Percentiles rank a stretch among this genome's conserved stretches.
Conservation (phyloP, 2,797 vertebrate genomes). For the Sebastes matsubarae region DNA sequence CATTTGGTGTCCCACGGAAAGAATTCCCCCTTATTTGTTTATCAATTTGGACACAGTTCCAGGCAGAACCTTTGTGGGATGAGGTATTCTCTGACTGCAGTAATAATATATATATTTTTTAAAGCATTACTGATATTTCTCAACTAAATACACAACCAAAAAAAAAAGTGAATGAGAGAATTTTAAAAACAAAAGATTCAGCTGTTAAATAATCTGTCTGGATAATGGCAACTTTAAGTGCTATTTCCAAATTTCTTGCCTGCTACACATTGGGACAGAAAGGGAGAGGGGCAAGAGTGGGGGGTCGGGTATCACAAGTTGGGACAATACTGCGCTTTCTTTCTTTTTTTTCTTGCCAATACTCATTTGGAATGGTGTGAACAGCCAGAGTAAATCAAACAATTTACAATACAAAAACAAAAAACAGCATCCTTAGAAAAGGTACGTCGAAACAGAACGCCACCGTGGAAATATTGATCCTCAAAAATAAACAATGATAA, state of each 20-base stretch:
- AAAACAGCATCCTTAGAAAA: conserved; percentile 73
- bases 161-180: conserved; percentile 64
- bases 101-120: conserved; percentile 80
- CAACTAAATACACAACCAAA: conserved; percentile 76
- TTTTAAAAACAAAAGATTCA: conserved; percentile 41
- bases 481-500: conserved; percentile 74
- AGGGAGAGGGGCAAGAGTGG: conserved; percentile 32
- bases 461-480: conserved; percentile 78
- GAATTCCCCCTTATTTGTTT: conserved; percentile 76
- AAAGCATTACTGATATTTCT: conserved; percentile 84
- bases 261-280: conserved; percentile 72
- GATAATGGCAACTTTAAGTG: conserved; percentile 82
- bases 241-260: conserved; percentile 78
- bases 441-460: conserved; percentile 72
- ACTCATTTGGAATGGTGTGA: conserved; percentile 82
- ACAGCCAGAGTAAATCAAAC: conserved; percentile 74
- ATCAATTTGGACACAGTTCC: conserved; percentile 80
- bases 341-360: conserved; percentile 61
- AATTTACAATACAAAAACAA: conserved; percentile 61
- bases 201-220: conserved; percentile 76
- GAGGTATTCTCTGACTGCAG: conserved; percentile 87
- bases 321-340: conserved; percentile 74
- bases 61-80: conserved; percentile 81
- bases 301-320: conserved; percentile 46
- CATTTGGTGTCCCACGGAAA: conserved; percentile 82